A percentile compares a stretch with the other conserved stretches of the same genome.
These are phyloP conservation scores for Bellardia pandia DNA, from an alignment of 2,888 invertebrate genomes.

Conservation along the genomic window DNA sequence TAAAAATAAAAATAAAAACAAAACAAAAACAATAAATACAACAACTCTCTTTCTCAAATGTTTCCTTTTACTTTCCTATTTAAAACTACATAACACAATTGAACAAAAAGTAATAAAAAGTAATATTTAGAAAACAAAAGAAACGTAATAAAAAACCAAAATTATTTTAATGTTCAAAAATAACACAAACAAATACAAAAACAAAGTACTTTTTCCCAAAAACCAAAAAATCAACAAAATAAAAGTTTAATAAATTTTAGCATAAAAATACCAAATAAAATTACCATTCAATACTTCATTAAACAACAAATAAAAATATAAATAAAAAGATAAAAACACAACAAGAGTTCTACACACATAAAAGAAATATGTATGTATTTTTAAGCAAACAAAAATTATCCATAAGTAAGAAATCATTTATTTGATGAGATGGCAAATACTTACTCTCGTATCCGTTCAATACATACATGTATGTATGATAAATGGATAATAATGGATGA, in stretches of 20 bases:
- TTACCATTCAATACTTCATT: constrained; percentile 44
- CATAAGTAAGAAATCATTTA: constrained; percentile 35
- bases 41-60: constrained; percentile 68
- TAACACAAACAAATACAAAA: constrained; percentile 18
- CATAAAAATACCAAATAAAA: background rate
- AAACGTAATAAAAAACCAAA: constrained; percentile 43
- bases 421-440: constrained; percentile 15
- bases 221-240: constrained; percentile 1
- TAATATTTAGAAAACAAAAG: constrained; percentile 20
- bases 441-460: constrained; percentile 2
- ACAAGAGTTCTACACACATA: background rate
- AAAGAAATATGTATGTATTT: background rate
- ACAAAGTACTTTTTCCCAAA: constrained; percentile 41
- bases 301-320: background rate
- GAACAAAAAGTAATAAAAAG: constrained; percentile 22
- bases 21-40: constrained; percentile 50
- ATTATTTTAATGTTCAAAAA: constrained; percentile 62
- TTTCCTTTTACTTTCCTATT: constrained; percentile 73
- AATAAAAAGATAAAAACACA: background rate
- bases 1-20: constrained; percentile 5
- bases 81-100: constrained; percentile 46
- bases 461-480: constrained; percentile 38
- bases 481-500: constrained; percentile 6
- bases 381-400: background rate
- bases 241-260: constrained; percentile 38